Conservation (phyloP, 2,113 vertebrate species). For the Nanorana parkeri region DNA sequence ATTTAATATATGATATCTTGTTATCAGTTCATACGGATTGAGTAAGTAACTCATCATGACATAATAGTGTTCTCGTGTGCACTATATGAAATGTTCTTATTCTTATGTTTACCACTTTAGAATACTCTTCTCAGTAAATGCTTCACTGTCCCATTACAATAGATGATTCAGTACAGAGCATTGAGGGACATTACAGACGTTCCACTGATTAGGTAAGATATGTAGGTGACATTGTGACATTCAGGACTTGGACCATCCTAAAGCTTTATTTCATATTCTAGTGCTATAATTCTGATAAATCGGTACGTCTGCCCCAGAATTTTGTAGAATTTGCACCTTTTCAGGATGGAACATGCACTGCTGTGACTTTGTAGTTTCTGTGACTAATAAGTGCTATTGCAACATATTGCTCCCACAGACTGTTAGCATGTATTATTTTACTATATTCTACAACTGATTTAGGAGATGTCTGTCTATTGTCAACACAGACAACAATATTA, state of each 20-base stretch:
- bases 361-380: conserved; percentile 30
- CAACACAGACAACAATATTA: too few relatives aligned
- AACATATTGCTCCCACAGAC: not conserved
- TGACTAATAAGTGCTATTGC: conserved; percentile 33
- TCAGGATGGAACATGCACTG: not conserved
- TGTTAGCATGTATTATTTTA: too few relatives aligned
- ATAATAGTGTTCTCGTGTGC: not conserved
- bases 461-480: too few relatives aligned
- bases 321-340: not conserved
- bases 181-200: not conserved
- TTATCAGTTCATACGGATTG: not conserved
- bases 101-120: not conserved
- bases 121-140: not conserved
- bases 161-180: not conserved
- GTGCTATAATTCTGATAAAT: too few relatives aligned
- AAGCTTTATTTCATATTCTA: too few relatives aligned
- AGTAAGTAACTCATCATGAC: not conserved
- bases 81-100: too few relatives aligned
- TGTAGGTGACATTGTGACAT: not conserved
- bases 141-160: not conserved
- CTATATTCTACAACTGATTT: too few relatives aligned
- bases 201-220: not conserved
- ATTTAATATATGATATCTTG: too few relatives aligned
- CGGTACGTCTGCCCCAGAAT: not conserved
- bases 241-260: not conserved